Conservation (phyloP, 2,888 invertebrate species). For the Smittia aterrima region DNA sequence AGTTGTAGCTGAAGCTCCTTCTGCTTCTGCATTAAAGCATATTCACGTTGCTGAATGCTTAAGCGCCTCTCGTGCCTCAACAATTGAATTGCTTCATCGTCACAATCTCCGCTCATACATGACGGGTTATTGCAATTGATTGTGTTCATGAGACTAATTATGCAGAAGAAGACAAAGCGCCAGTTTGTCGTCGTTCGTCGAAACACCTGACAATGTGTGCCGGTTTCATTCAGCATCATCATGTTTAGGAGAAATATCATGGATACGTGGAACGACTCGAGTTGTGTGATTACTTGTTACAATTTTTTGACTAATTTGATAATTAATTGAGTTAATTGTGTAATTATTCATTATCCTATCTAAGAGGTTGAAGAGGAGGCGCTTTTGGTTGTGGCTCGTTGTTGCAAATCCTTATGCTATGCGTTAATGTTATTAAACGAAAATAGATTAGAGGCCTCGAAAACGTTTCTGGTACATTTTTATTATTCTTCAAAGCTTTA, state of each 20-base stretch:
- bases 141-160: slow-evolving; percentile 6
- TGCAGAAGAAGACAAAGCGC: background rate
- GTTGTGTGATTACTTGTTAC: background rate
- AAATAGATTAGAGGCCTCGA: background rate
- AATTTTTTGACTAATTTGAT: slow-evolving; percentile 29
- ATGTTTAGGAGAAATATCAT: background rate
- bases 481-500: background rate
- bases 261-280: background rate
- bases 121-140: background rate
- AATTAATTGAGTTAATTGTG: slow-evolving; percentile 7
- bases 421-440: background rate
- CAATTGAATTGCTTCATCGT: slow-evolving; percentile 7
- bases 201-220: background rate
- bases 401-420: background rate
- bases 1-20: slow-evolving; percentile 25
- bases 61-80: background rate
- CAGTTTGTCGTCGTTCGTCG: background rate
- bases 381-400: background rate
- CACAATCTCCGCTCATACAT: background rate
- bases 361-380: slow-evolving; percentile 11
- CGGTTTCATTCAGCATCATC: slow-evolving; percentile 7
- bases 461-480: background rate
- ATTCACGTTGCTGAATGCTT: slow-evolving; percentile 9
- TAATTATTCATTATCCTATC: slow-evolving; percentile 41
- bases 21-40: slow-evolving; percentile 13